These are phyloP conservation scores for Chaetophractus vellerosus DNA, from an alignment of 2,797 vertebrate species.

Conservation along the genomic window DNA sequence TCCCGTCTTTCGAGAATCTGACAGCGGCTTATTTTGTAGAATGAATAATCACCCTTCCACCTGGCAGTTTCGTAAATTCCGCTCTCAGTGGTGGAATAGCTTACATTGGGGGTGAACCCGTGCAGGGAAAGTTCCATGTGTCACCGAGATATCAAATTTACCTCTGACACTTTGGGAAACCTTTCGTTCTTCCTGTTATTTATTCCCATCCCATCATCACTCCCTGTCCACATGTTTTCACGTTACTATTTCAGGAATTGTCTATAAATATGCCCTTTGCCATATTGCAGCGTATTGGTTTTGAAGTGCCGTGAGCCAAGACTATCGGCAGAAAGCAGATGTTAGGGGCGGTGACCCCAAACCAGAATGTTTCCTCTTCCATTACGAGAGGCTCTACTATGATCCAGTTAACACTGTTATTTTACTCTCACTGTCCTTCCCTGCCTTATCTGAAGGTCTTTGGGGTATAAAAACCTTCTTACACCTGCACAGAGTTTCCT, in stretches of 20 bases:
- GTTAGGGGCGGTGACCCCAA: background rate
- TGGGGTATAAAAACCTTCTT: fast-evolving
- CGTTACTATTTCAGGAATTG: background rate
- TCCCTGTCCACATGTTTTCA: background rate
- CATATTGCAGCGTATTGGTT: background rate
- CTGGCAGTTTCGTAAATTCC: background rate
- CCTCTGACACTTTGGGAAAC: fast-evolving
- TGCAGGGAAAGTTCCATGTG: fast-evolving
- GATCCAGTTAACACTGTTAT: background rate
- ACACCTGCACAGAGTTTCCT: background rate
- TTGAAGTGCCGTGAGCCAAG: background rate
- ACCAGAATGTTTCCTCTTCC: background rate
- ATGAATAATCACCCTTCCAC: fast-evolving
- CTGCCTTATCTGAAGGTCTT: background rate
- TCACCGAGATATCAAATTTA: background rate
- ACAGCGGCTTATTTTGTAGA: background rate
- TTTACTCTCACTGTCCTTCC: background rate
- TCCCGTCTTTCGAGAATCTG: too few species aligned
- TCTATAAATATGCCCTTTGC: background rate
- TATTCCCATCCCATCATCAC: fast-evolving
- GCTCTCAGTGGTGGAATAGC: background rate
- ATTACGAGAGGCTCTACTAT: background rate
- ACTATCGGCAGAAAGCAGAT: background rate
- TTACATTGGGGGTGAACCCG: fast-evolving
- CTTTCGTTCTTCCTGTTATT: fast-evolving